phyloP scores from a whole-genome alignment of 2,797 vertebrate species.

The Lepidocolaptes lacrymiger region DNA sequence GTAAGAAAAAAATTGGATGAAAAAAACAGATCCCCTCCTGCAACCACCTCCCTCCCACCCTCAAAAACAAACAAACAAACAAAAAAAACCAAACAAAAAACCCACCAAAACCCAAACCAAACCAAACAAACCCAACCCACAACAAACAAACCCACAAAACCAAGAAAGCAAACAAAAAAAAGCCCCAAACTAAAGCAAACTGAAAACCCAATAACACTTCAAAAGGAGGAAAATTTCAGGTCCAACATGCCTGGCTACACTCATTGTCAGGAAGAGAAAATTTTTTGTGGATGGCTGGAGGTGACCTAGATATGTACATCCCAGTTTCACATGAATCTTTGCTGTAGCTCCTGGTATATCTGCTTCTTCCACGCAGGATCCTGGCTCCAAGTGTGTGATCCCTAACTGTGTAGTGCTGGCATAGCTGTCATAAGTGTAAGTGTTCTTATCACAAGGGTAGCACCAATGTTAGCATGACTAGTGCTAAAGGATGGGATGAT shows the following conservation, averaged over 20 bases:
- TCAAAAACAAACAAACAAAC: no score
- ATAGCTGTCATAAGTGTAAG: not conserved
- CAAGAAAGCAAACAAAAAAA: not conserved
- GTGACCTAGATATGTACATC: constrained; percentile 10
- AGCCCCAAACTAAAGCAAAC: not conserved
- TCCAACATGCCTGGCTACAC: not conserved
- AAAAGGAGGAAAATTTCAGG: not conserved
- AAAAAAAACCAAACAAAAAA: no score
- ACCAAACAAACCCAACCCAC: no score
- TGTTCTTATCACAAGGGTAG: not conserved
- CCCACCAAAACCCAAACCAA: no score
- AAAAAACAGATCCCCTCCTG: not conserved
- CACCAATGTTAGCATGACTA: not conserved
- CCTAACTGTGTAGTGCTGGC: fast-evolving
- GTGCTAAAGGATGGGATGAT: not conserved
- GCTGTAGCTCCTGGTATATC: not conserved
- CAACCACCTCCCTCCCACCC: no score
- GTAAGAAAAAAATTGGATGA: not conserved
- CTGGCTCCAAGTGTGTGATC: not conserved
- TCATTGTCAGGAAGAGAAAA: not conserved
- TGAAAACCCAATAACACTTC: not conserved
- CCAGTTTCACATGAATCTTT: not conserved
- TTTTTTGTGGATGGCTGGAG: constrained; percentile 7
- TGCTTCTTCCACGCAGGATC: not conserved
- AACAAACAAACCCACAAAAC: no score